Evolutionary conservation across 2,113 vertebrate genomes (phyloP).

Genomic region (Actinemys pallida): DNA sequence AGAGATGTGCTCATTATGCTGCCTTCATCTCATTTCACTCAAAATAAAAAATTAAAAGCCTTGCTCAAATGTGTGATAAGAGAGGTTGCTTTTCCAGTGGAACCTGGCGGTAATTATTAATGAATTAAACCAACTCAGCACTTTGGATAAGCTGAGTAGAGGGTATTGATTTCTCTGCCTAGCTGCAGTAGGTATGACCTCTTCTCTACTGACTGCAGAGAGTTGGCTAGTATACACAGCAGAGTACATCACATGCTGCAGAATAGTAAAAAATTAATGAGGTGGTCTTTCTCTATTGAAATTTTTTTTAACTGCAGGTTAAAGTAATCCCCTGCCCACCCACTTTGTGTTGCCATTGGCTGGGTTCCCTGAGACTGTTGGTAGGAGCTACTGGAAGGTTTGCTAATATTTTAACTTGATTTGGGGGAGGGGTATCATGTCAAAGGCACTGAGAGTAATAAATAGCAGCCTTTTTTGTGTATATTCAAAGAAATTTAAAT

Average conservation of each 20-base stretch:
- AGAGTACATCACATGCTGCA: background rate
- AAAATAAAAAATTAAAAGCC: background rate
- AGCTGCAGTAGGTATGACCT: background rate
- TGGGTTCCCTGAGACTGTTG: background rate
- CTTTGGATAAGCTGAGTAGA: background rate
- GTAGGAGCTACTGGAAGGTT: background rate
- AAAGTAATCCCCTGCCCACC: background rate
- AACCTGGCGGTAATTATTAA: background rate
- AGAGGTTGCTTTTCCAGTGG: background rate
- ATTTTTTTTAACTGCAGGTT: background rate
- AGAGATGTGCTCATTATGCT: background rate
- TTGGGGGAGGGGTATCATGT: background rate
- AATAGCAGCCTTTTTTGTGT: background rate
- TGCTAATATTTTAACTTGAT: background rate
- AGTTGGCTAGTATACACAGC: background rate
- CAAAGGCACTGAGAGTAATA: background rate
- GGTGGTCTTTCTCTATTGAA: background rate
- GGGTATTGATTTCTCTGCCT: conserved; percentile 17
- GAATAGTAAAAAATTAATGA: background rate
- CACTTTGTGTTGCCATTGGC: background rate
- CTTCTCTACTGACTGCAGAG: background rate
- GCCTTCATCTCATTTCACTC: background rate
- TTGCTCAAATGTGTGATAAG: background rate
- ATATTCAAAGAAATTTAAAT: background rate
- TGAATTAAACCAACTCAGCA: background rate